These are phyloP conservation scores for Drosophila pandora DNA, from an alignment of 1,140 invertebrate species.

Conservation along the genomic window DNA sequence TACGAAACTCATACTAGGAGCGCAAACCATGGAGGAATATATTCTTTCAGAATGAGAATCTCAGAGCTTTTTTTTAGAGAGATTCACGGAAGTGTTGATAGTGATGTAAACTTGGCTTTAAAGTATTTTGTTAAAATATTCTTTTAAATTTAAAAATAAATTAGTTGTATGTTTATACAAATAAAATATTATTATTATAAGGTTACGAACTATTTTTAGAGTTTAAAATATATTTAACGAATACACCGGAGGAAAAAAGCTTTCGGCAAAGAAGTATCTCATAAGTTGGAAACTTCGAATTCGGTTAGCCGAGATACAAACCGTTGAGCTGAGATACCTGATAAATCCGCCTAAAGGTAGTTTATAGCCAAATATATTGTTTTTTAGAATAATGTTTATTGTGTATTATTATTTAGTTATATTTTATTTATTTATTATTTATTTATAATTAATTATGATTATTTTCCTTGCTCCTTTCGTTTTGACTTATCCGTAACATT, in stretches of 20 bases:
- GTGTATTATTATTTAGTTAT: too few species aligned
- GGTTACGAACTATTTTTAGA: too few species aligned
- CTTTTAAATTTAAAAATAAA: neutral
- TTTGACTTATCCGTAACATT: neutral
- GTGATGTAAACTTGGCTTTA: neutral
- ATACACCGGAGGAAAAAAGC: neutral
- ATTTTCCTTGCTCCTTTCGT: neutral
- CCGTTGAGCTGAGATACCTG: neutral
- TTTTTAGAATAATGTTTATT: neutral
- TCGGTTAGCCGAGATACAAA: constrained; percentile 8
- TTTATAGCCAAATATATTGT: neutral
- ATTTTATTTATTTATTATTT: neutral
- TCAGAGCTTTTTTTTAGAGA: constrained; percentile 18
- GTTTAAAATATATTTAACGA: neutral
- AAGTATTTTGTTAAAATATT: neutral
- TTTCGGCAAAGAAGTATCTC: neutral
- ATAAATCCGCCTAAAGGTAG: constrained; percentile 1
- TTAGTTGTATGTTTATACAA: neutral
- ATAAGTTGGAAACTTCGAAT: neutral
- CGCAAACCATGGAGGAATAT: constrained; percentile 2
- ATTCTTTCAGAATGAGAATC: constrained; percentile 8
- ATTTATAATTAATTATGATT: neutral
- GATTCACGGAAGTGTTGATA: constrained; percentile 1
- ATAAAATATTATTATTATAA: too few species aligned
- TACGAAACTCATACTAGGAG: too few species aligned